Evolutionary conservation across 1,140 invertebrate genomes (phyloP).

Genomic region (Orius laevigatus): DNA sequence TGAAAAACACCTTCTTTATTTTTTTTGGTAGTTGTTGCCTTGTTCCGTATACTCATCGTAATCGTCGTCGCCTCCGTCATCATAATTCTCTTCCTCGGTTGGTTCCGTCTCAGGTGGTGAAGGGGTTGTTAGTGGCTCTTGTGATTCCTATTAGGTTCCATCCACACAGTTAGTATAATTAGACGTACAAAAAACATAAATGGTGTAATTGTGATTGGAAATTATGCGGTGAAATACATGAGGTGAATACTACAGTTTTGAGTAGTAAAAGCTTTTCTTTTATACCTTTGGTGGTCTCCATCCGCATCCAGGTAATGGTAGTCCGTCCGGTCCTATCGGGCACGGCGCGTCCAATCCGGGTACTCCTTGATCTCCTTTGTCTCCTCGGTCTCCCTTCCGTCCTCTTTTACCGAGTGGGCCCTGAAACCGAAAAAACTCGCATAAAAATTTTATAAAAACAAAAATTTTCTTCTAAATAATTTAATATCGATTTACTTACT

Average conservation of each 20-base stretch:
- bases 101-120: slow-evolving; percentile 14
- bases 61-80: slow-evolving; percentile 18
- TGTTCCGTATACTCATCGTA: slow-evolving; percentile 20
- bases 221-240: not conserved
- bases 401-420: slow-evolving; percentile 77
- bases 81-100: slow-evolving; percentile 17
- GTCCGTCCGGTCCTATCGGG: slow-evolving; percentile 81
- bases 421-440: slow-evolving; percentile 32
- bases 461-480: slow-evolving; percentile 1
- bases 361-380: slow-evolving; percentile 87
- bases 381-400: slow-evolving; percentile 74
- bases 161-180: slow-evolving; percentile 3
- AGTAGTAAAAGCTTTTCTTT: not conserved
- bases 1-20: not conserved
- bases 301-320: slow-evolving; percentile 85
- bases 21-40: slow-evolving; percentile 14
- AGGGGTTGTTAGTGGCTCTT: slow-evolving; percentile 15
- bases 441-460: not conserved
- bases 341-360: slow-evolving; percentile 94
- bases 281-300: slow-evolving; percentile 71
- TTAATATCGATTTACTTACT: slow-evolving; percentile 43
- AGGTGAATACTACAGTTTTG: too few relatives aligned
- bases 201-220: not conserved
- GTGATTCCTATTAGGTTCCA: slow-evolving; percentile 13
- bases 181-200: slow-evolving; percentile 1